Base-by-base conservation (phyloP, 2,888 invertebrate species). In the Sinhomidia bicolor region DNA sequence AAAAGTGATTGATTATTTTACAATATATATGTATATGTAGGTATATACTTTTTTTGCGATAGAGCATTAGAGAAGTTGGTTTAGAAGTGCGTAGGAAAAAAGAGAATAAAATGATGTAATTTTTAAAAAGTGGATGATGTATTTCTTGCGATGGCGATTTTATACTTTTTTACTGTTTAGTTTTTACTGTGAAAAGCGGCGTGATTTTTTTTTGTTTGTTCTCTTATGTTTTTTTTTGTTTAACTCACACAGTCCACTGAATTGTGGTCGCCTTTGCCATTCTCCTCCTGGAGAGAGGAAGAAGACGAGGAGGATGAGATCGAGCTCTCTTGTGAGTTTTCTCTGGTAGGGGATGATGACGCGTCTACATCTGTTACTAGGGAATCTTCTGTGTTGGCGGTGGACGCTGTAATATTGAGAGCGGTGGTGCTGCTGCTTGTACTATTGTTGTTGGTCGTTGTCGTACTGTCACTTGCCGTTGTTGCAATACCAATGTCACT, bases 181-280 rank as follows among this genome's bases (percentile, higher is more conserved):
- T 51, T 41, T 60, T 60, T 76, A 57, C 17, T 57, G 32, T 36
- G 14, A 76, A 60, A 76, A 74, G 57, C 57, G 47, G 76, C 41
- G 17, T 74, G 36, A n/a, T 85, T 81, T 79, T 54, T 86, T 81
- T 86, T 76, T 78, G 32, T 74, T 29, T 74, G 23, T 54, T n/a
- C n/a, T n/a, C n/a, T n/a, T n/a, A n/a, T n/a, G n/a, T n/a, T n/a
- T 29, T 79, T 20, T 6, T 82, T 88, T 82, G 23, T 76, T 84
- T 84, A 88, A 88, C 88, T 88, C 88, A 88, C 88, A 88, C 88
- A 88, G 51, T 88, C 88, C 83, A 88, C 88, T 80, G 88, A 84
- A 74, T 84, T 84, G 36, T 79, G 83, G 41, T 83, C 79, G 68
- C 79, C 80, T 88, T 76, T 88, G 29, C 88, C 88, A 88, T 88